Conservation (phyloP, 2,797 vertebrate genomes). For the Graptemys geographica region DNA sequence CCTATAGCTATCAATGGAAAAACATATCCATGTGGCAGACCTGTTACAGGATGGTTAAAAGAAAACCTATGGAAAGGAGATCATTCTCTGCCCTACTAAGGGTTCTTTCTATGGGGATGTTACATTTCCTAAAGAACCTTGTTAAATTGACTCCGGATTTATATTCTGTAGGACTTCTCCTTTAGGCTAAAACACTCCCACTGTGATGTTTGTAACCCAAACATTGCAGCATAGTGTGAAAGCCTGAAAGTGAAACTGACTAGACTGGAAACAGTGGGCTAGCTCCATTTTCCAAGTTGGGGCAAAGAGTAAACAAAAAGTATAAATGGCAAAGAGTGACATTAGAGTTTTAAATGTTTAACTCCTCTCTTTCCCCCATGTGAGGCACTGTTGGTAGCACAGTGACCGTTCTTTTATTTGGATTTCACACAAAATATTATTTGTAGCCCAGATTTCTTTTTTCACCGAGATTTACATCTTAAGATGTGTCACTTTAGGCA, state of each 20-base stretch:
- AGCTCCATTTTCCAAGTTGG: constrained; percentile 22
- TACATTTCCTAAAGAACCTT: neutral
- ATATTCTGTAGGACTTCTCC: neutral
- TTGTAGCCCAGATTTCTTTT: constrained; percentile 14
- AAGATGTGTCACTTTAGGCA: neutral
- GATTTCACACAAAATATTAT: neutral
- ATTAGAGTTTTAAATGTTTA: constrained; percentile 45
- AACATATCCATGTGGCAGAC: neutral
- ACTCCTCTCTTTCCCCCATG: neutral
- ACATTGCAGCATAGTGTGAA: constrained; percentile 60
- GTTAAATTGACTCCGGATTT: neutral
- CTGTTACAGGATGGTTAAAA: neutral
- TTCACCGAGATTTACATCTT: neutral
- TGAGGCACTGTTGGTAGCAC: neutral
- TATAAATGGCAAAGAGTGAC: neutral
- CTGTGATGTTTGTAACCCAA: neutral
- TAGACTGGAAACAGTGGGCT: constrained; percentile 45
- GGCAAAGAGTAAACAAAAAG: constrained; percentile 31
- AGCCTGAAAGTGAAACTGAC: constrained; percentile 72
- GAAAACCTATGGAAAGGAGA: neutral
- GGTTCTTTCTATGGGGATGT: neutral
- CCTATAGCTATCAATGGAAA: neutral
- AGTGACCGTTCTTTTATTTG: neutral
- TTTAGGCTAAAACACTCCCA: neutral
- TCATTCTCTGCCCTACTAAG: neutral